Conservation (phyloP, 2,888 invertebrate genomes). For the Mimachlamys varia region DNA sequence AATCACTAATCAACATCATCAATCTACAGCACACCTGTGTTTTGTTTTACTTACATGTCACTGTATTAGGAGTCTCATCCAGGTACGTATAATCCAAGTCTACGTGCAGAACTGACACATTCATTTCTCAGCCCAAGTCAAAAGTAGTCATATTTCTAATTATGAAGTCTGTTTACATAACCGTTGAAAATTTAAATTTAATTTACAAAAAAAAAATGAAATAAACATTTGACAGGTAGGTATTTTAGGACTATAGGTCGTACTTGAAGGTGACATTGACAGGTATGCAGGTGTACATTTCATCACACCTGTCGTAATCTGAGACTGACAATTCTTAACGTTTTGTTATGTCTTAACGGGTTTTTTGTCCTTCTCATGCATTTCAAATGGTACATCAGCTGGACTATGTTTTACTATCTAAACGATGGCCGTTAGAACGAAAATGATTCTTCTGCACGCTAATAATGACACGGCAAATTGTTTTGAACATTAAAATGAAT, state of each 20-base stretch:
- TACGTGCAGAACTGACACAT: no score
- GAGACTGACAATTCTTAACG: not conserved
- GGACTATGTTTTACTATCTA: not conserved
- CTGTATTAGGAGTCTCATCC: no score
- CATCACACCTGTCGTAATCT: not conserved
- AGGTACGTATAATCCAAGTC: no score
- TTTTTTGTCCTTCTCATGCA: not conserved
- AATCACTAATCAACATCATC: no score
- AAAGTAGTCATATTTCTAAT: no score
- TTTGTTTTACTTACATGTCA: no score
- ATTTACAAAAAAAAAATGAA: not conserved
- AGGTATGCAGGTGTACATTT: slow-evolving; percentile 6
- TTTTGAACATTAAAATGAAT: not conserved
- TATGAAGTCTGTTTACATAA: not conserved
- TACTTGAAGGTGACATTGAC: slow-evolving; percentile 21
- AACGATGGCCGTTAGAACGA: no score
- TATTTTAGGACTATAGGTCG: slow-evolving; percentile 1
- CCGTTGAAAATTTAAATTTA: not conserved
- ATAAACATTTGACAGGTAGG: not conserved
- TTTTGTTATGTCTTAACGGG: slow-evolving; percentile 5
- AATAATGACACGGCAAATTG: not conserved
- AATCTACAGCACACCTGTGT: no score
- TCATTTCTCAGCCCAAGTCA: no score
- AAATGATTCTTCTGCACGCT: not conserved
- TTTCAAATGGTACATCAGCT: not conserved